Conservation (phyloP, 2,113 vertebrate genomes). For the Hippocampus mohnikei region DNA sequence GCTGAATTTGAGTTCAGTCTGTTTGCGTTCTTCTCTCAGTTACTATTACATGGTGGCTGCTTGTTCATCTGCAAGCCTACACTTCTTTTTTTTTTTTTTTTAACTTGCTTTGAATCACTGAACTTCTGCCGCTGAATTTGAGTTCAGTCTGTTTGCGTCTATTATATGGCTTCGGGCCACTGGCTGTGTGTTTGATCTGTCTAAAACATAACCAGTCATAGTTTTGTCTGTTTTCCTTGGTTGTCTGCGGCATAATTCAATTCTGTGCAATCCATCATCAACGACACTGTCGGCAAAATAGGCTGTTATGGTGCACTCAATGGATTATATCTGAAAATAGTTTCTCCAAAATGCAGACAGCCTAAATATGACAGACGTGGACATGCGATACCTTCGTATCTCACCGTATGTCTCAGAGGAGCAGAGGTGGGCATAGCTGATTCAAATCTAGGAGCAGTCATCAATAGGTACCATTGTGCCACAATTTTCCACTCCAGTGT, state of each 20-base stretch:
- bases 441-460: constrained; percentile 41
- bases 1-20: constrained; percentile 21
- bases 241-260: constrained; percentile 39
- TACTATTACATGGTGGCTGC: constrained; percentile 31
- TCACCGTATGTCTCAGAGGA: neutral
- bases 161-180: constrained; percentile 35
- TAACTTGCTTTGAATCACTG: constrained; percentile 49
- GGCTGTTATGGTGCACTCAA: neutral
- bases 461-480: constrained; percentile 57
- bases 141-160: constrained; percentile 29
- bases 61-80: constrained; percentile 51
- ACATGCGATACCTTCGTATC: neutral
- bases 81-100: constrained; percentile 32
- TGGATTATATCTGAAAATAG: neutral
- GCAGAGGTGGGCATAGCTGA: constrained; percentile 30
- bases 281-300: neutral
- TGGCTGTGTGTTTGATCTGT: constrained; percentile 55
- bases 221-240: constrained; percentile 4
- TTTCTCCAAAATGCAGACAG: neutral
- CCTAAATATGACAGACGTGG: neutral
- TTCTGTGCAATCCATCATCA: neutral
- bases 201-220: constrained; percentile 65
- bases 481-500: constrained; percentile 37
- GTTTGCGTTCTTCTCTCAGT: no score
- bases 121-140: constrained; percentile 29